Conservation (phyloP, 2,797 vertebrate species). For the Sebastes nivosus region DNA sequence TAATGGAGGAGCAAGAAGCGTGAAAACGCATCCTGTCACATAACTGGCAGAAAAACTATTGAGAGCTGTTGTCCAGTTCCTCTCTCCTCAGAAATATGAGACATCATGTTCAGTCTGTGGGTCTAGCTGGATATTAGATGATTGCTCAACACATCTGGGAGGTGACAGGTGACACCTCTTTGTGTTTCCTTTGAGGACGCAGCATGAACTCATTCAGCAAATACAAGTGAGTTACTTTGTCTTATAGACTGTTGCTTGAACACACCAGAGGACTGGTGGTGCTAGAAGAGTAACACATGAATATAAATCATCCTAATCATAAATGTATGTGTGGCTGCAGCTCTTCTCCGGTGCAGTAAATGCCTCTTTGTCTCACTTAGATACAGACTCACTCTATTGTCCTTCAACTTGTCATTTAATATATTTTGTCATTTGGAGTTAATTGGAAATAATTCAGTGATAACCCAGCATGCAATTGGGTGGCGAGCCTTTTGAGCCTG, state of each 20-base stretch:
- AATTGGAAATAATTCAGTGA: neutral
- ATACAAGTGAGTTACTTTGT: neutral
- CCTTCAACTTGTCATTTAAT: neutral
- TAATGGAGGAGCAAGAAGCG: neutral
- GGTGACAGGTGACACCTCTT: neutral
- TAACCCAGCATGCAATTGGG: slow-evolving; percentile 1
- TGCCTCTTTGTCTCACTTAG: neutral
- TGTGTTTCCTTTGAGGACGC: neutral
- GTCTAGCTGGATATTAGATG: neutral
- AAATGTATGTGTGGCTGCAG: neutral
- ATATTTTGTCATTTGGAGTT: neutral
- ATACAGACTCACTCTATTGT: neutral
- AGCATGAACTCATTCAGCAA: neutral
- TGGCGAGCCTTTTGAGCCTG: neutral
- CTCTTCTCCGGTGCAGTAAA: neutral
- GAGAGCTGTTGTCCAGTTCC: neutral
- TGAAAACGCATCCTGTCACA: neutral
- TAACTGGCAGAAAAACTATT: neutral
- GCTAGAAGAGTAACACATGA: neutral
- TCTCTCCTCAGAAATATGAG: neutral
- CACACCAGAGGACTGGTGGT: neutral
- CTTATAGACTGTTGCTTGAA: neutral
- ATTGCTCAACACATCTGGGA: neutral
- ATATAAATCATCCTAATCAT: neutral
- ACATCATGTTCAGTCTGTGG: neutral